phyloP scores from a whole-genome alignment of 2,113 vertebrate genomes.

The Zapus hudsonius region DNA sequence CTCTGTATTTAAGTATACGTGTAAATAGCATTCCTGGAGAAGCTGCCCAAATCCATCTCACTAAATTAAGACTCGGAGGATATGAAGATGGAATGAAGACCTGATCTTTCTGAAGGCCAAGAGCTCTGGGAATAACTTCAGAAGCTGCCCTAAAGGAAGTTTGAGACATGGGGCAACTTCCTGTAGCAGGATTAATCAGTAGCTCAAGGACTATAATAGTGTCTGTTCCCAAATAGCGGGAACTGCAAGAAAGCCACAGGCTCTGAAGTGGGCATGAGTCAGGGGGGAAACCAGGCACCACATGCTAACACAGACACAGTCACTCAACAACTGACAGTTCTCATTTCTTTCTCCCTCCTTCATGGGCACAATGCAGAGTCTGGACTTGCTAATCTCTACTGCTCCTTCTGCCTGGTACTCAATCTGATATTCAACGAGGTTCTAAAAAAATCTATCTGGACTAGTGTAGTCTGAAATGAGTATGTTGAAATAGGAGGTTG shows the following conservation, averaged over 20 bases:
- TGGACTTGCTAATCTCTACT: background rate
- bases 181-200: background rate
- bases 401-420: background rate
- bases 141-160: background rate
- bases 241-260: background rate
- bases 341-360: constrained; percentile 19
- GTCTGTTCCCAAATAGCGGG: background rate
- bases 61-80: constrained; percentile 7
- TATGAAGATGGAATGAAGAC: constrained; percentile 13
- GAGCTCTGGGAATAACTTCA: background rate
- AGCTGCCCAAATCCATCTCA: background rate
- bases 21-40: background rate
- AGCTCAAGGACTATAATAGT: background rate
- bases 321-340: background rate
- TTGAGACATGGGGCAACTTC: background rate
- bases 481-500: constrained; percentile 1
- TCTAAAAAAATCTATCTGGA: constrained; percentile 19
- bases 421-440: background rate
- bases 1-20: constrained; percentile 7
- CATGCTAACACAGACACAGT: background rate
- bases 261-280: constrained; percentile 10
- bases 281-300: background rate
- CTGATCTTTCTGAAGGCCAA: constrained; percentile 54
- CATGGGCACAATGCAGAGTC: background rate
- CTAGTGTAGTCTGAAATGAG: background rate